Conservation (phyloP, 2,888 invertebrate genomes). For the Gnatocerus cornutus region DNA sequence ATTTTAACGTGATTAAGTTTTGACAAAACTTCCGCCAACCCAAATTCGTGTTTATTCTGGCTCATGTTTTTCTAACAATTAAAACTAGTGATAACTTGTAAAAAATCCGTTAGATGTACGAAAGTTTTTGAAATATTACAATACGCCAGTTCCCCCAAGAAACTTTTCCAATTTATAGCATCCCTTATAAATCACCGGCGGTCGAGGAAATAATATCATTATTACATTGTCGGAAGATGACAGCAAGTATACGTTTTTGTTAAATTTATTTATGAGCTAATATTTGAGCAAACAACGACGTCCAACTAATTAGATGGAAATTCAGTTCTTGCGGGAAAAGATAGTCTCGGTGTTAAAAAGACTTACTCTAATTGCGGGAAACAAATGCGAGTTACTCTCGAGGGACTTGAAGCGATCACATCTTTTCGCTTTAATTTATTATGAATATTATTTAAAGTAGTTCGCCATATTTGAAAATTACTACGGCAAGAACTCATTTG, state of each 20-base stretch:
- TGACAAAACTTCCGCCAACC: constrained; percentile 56
- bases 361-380: constrained; percentile 11
- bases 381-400: constrained; percentile 14
- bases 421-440: constrained; percentile 38
- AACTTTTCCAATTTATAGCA: constrained; percentile 65
- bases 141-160: constrained; percentile 36
- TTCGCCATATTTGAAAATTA: constrained; percentile 39
- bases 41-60: constrained; percentile 3
- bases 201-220: constrained; percentile 68
- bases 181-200: constrained; percentile 66
- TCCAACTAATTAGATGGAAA: constrained; percentile 11
- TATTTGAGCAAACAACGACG: constrained; percentile 65
- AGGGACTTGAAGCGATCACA: constrained; percentile 25
- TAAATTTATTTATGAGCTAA: constrained; percentile 69
- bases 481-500: constrained; percentile 42
- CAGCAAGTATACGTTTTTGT: constrained; percentile 66
- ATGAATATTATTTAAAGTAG: constrained; percentile 47
- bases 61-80: neutral
- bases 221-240: constrained; percentile 66
- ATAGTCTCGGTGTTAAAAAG: constrained; percentile 13
- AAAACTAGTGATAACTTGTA: neutral
- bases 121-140: constrained; percentile 41
- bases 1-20: constrained; percentile 57
- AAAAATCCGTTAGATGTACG: constrained; percentile 24
- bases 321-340: neutral